Evolutionary conservation across 1,140 invertebrate genomes (phyloP), one percentile per base, ranked within the genome.

Genomic region (Zaprionus nigranus): DNA sequence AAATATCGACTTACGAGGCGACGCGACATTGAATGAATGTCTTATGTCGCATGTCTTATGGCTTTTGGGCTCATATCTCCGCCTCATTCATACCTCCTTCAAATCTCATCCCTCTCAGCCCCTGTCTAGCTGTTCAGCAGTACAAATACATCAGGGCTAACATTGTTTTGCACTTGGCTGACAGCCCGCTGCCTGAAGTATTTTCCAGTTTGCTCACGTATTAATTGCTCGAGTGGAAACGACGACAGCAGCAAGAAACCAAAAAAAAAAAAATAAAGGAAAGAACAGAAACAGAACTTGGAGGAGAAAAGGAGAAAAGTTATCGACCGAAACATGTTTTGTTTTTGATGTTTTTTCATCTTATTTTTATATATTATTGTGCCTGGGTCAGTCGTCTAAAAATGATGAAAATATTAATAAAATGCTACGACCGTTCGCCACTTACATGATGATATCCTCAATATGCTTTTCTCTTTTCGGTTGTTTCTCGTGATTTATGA

Each of bases 131-230:
- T 61, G 57, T 69, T 78, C 30, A 34, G 30, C 67, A 75, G 81
- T 82, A 79, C 79, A 82, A 82, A 82, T 82, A 79, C 82, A 79
- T 66, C 79, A 81, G 73, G 68, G 80, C 79, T 68, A 87, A 87
- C 84, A 87, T 75, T 87, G 84, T 84, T 87, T 87, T 87, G 84
- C 84, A 87, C 83, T 87, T 81, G 83, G 75, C 67, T 78, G 53
- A 56, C 63, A 68, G 71, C 75, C 62, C 73, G 59, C 54, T 75
- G 72, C 71, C 59, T 73, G 60, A 68, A 72, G 82, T 78, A 81
- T 87, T 87, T 88, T 90, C 79, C 84, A 87, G 84, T 87, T 87
- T 87, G 71, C 84, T 87, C 84, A 87, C 84, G 84, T 87, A 87
- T 87, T 87, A 87, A 87, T 87, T 87, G 84, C 84, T 84, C 81